Base-by-base conservation (phyloP, 2,797 vertebrate genomes). In the Ctenopoma kingsleyae region DNA sequence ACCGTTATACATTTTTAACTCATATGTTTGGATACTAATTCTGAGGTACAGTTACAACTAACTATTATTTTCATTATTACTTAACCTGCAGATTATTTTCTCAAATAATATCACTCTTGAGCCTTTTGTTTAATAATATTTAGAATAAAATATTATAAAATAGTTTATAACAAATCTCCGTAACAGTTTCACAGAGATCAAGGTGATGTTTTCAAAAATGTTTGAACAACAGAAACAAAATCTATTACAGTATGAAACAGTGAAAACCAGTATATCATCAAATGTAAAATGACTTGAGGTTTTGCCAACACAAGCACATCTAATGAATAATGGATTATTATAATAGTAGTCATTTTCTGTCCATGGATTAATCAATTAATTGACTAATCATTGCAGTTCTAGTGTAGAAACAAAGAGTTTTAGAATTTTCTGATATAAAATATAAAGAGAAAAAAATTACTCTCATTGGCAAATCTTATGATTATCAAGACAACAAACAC, bases 1-100 rank as follows among this genome's bases (percentile, higher is more conserved):
- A 60, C 15, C 36, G 54, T 67, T 30, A 66, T 30, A 19, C 12
- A 52, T 84, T 63, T 73, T 65, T 6, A 25, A 66, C 19, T 47
- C 2, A n/a, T 17, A 23, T 12, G 16, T 46, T 58, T 63, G 20
- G 19, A 52, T 41, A 35, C 38, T 72, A 60, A 71, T 62, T 61
- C 20, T 53, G 17, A 22, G 23, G 56, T 1, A 17, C 12, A 9
- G 11, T 47, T 2, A 11, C 16, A 27, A 49, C 12, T 46, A 30
- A 30, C 5, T 1, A 64, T 48, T 23, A 40, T 67, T 74, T 67
- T 59, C 4, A 65, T 55, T 50, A 50, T 17, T 3, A 11, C 43
- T 54, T 12, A 43, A 51, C 51, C 5, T 35, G 12, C 19, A n/a
- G 23, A 56, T 48, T 58, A 47, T 67, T 63, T 70, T 77, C 7